These are phyloP conservation scores for Gambusia holbrooki DNA, from an alignment of 2,113 vertebrate genomes.

Conservation along the genomic window DNA sequence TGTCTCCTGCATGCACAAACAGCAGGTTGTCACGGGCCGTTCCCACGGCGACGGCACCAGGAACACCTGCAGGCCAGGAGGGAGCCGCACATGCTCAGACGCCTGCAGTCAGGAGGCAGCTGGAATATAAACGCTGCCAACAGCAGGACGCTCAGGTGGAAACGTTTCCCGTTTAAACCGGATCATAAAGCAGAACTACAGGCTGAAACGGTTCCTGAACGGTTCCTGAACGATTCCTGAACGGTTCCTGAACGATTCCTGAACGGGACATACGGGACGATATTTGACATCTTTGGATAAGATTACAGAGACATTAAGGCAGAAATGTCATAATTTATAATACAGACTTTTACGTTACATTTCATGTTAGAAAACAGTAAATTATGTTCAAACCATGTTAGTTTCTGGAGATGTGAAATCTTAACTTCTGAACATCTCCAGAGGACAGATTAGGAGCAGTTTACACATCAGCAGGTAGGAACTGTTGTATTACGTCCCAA, in stretches of 20 bases:
- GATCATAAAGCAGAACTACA: background rate
- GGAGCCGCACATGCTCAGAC: constrained; percentile 17
- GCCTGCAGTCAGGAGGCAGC: background rate
- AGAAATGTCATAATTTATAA: no score
- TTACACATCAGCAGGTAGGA: no score
- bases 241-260: background rate
- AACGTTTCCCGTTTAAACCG: background rate
- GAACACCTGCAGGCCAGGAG: constrained; percentile 67
- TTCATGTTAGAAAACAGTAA: no score
- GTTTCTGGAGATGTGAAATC: no score
- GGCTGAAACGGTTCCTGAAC: background rate
- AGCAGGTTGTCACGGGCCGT: constrained; percentile 70
- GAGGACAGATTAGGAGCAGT: no score
- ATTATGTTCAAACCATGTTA: no score
- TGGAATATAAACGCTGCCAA: constrained; percentile 7
- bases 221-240: background rate
- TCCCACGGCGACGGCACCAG: constrained; percentile 56
- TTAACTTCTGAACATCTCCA: no score
- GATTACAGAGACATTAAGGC: background rate
- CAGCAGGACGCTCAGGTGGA: background rate
- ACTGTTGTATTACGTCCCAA: no score
- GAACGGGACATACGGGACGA: background rate
- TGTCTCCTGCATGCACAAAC: constrained; percentile 84
- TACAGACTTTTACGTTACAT: no score
- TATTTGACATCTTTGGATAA: no score